Base-by-base conservation (phyloP, 1,140 invertebrate species). In the Metaphire vulgaris region DNA sequence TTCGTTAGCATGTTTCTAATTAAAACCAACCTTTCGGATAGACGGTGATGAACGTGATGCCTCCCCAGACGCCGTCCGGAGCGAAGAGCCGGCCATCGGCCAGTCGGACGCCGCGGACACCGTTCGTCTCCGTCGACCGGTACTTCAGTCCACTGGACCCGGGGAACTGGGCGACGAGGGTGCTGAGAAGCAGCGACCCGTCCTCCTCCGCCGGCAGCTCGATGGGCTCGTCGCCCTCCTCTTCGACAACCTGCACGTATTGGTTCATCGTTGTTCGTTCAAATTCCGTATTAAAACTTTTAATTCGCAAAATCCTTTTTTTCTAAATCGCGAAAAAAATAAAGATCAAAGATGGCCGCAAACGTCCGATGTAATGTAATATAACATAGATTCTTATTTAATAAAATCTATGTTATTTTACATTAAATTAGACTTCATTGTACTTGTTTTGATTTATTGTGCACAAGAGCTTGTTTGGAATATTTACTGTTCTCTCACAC, bases 91-190 rank as follows among this genome's bases (percentile, higher is more conserved):
- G 89, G 68, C 93, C 93, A 82, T 97, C 94, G 79, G 90, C 92
- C 76, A 96, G 88, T 78, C 94, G 88, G 29, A 98, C 92, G 69
- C 94, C 95, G 77, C 96, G 89, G 85, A 93, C 91, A 30, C 91
- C 90, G 80, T 92, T 91, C 29, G 92, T 93, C 78, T 95, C 93
- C 14, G 92, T 90, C 81, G 89, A 94, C 76, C 94, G 89, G 87
- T 94, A 98, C 89, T 97, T 97, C 68, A 98, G 88, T 29, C 95
- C 96, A 85, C 92, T 94, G 67, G 94, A 92, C 78, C 93, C 93
- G 69, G 95, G 95, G 88, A 95, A 97, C 84, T 97, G 94, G 72
- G 93, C 93, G 72, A 92, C 89, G 70, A 97, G 87, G 2, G 95
- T 97, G 56, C 93, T 92, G 80, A 97, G 86, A 34, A 95, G 86